Conservation (phyloP, 1,140 invertebrate species). For the Leptopilina boulardi region DNA sequence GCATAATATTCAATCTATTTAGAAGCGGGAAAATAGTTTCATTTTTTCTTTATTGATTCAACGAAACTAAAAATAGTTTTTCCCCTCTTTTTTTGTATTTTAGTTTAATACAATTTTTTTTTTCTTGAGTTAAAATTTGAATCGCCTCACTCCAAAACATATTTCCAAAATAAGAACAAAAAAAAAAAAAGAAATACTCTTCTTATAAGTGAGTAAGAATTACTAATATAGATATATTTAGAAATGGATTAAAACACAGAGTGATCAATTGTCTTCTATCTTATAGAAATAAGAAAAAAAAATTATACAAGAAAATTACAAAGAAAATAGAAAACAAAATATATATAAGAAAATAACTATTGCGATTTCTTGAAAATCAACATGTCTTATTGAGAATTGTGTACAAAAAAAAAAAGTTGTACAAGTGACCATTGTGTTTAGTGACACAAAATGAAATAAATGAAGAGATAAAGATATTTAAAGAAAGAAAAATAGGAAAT, state of each 20-base stretch:
- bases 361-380: slow-evolving; percentile 28
- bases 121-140: neutral
- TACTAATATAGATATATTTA: slow-evolving; percentile 10
- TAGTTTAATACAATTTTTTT: neutral
- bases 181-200: neutral
- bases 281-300: slow-evolving; percentile 10
- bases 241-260: slow-evolving; percentile 11
- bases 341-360: slow-evolving; percentile 6
- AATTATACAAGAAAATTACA: slow-evolving; percentile 37
- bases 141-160: neutral
- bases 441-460: slow-evolving; percentile 48
- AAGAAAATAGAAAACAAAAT: slow-evolving; percentile 35
- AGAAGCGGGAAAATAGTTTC: neutral
- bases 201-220: neutral
- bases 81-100: neutral
- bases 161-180: neutral
- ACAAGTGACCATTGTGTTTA: slow-evolving; percentile 59
- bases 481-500: slow-evolving; percentile 30
- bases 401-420: slow-evolving; percentile 55
- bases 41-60: neutral
- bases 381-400: slow-evolving; percentile 36
- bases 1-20: slow-evolving; percentile 7
- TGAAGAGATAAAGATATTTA: slow-evolving; percentile 33
- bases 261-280: slow-evolving; percentile 37
- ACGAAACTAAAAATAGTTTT: neutral